These are phyloP conservation scores for Babylonia areolata DNA, from an alignment of 1,140 invertebrate genomes.

Conservation along the genomic window DNA sequence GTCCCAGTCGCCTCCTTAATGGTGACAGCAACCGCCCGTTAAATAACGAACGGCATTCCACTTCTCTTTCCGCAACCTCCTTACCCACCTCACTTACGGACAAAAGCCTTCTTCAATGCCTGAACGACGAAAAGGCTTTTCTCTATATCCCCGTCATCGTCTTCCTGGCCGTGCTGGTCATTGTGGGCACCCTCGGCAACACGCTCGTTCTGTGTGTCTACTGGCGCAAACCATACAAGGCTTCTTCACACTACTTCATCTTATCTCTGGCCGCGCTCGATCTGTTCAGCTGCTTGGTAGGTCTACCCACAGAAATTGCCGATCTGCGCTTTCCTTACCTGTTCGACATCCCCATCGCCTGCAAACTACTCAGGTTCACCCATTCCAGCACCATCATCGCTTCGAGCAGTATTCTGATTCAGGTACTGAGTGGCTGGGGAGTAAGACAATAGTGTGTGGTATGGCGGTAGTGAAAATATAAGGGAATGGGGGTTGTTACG, in stretches of 20 bases:
- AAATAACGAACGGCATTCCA: background rate
- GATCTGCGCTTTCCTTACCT: slow-evolving; percentile 69
- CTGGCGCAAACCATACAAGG: slow-evolving; percentile 60
- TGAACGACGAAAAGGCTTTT: slow-evolving; percentile 64
- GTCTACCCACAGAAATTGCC: slow-evolving; percentile 71
- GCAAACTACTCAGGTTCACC: slow-evolving; percentile 67
- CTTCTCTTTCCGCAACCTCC: background rate
- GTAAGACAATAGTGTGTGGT: no score
- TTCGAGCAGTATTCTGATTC: slow-evolving; percentile 67
- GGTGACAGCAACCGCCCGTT: background rate
- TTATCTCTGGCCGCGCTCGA: slow-evolving; percentile 68
- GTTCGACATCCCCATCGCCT: slow-evolving; percentile 67
- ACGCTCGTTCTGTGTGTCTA: slow-evolving; percentile 68
- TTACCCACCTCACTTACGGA: slow-evolving; percentile 2
- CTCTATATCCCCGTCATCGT: slow-evolving; percentile 69
- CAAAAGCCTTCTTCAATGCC: slow-evolving; percentile 32
- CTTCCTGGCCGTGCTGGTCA: slow-evolving; percentile 63
- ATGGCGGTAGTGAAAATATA: no score
- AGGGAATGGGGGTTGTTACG: no score
- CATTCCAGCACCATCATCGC: slow-evolving; percentile 69
- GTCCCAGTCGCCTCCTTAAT: background rate
- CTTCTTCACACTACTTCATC: slow-evolving; percentile 71
- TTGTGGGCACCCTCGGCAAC: slow-evolving; percentile 64
- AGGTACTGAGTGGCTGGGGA: no score
- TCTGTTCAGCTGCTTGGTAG: slow-evolving; percentile 69